phyloP scores from a whole-genome alignment of 2,888 invertebrate species.

The Germaria angustata region DNA sequence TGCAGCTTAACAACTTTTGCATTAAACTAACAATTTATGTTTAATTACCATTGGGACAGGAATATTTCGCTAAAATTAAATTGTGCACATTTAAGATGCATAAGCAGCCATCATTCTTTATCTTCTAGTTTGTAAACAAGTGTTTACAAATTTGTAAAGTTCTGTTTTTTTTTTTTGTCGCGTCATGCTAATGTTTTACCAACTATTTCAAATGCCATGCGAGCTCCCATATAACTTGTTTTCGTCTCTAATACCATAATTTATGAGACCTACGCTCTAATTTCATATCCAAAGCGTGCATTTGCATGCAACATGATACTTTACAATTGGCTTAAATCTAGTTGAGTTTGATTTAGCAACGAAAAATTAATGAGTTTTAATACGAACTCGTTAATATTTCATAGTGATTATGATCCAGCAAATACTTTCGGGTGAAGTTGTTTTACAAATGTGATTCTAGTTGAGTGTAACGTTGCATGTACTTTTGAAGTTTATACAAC shows the following conservation, averaged over 20 bases:
- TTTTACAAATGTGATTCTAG: not conserved
- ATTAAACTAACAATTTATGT: conserved; percentile 9
- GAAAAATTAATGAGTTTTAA: not conserved
- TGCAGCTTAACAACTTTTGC: not conserved
- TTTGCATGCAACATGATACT: conserved; percentile 61
- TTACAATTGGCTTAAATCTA: conserved; percentile 38
- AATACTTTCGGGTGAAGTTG: not conserved
- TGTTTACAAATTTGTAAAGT: not conserved
- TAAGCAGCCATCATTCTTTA: not conserved
- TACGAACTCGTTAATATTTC: conserved; percentile 35
- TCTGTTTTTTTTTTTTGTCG: not conserved
- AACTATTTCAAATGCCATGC: conserved; percentile 13
- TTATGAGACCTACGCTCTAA: conserved; percentile 51
- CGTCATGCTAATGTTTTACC: conserved; percentile 16
- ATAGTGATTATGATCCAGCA: conserved; percentile 27
- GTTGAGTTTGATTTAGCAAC: conserved; percentile 15
- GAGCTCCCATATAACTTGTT: conserved; percentile 43
- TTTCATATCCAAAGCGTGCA: conserved; percentile 28
- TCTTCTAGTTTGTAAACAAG: not conserved
- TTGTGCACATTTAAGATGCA: not conserved
- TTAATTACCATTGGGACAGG: not conserved
- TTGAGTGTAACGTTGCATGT: not conserved
- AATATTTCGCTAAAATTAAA: not conserved
- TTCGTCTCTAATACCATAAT: conserved; percentile 54
- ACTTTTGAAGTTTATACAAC: no score